Evolutionary conservation across 2,888 invertebrate species (phyloP).

Genomic region (Lasiommata megera): DNA sequence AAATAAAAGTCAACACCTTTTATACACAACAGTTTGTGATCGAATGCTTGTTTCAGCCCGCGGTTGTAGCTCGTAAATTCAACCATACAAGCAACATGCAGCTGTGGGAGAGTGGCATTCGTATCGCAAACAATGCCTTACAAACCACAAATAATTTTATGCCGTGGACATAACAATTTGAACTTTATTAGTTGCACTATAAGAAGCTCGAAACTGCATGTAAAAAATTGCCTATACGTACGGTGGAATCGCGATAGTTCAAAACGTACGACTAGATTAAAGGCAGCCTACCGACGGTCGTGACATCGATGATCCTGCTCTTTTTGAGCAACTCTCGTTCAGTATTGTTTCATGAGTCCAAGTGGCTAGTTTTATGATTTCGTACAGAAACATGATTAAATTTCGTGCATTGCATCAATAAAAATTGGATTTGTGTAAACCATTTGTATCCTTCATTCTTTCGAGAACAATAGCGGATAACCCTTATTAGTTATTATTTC

Average conservation of each 20-base stretch:
- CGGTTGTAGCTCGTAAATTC: conserved; percentile 15
- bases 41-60: conserved; percentile 7
- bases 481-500: too few relatives aligned
- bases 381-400: background rate
- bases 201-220: background rate
- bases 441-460: too few relatives aligned
- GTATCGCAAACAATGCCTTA: conserved; percentile 14
- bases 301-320: conserved; percentile 11
- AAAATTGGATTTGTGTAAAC: too few relatives aligned
- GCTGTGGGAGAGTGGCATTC: conserved; percentile 15
- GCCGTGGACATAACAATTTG: background rate
- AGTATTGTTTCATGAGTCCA: background rate
- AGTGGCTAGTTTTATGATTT: background rate
- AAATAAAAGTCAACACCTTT: conserved; percentile 14
- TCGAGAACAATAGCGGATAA: too few relatives aligned
- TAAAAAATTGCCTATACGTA: conserved; percentile 1
- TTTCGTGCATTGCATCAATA: too few relatives aligned
- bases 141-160: conserved; percentile 1
- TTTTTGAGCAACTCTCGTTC: background rate
- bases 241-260: conserved; percentile 8
- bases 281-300: background rate
- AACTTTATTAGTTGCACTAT: background rate
- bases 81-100: conserved; percentile 13
- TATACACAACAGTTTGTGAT: conserved; percentile 12
- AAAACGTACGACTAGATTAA: conserved; percentile 12